Base-by-base conservation (phyloP, 2,888 invertebrate species). In the Patella ulyssiponensis region DNA sequence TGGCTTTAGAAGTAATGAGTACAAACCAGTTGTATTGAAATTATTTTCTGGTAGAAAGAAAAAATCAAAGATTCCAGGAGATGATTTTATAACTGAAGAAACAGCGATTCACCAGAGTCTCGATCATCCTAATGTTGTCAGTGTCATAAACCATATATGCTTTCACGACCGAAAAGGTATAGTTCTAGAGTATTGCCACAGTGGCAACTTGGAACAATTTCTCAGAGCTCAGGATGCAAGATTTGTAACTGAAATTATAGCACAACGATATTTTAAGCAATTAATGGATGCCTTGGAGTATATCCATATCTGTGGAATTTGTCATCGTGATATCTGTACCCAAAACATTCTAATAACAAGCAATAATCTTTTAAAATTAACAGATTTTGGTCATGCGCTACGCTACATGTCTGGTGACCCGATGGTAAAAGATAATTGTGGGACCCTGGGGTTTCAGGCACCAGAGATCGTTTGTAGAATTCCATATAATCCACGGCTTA, bases 101-200 rank as follows among this genome's bases (percentile, higher is more conserved):
- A 81, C 88, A 78, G 78, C 83, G 9, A 86, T 89, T 23, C 87
- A 88, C 71, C 78, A 84, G 52, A 80, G 84, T 14, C 81, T 90
- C 52, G 79, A 82, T 17, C 90, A 90, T 79, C 80, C 85, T 15
- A 86, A 87, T 80, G 82, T 90, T 71, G 85, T 88, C 15, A 73
- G 85, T 12, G 84, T 88, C 81, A 79, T 87, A 15, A 81, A 83
- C 69, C 86, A 85, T 53, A 84, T 88, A 70, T 83, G 77, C 56
- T 85, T 84, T 73, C 80, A 87, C 64, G 88, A 87, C 3, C 79
- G 86, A 7, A 78, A 83, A 15, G 88, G 87, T 4, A 82, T 87
- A 17, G 87, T 89, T 44, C 77, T 88, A 80, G 89, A 90, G 77
- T 88, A 88, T 81, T 90, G 88, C 77, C 87, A 88, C 76, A 86